Evolutionary conservation across 2,113 vertebrate genomes (phyloP).

Genomic region (Tautogolabrus adspersus): DNA sequence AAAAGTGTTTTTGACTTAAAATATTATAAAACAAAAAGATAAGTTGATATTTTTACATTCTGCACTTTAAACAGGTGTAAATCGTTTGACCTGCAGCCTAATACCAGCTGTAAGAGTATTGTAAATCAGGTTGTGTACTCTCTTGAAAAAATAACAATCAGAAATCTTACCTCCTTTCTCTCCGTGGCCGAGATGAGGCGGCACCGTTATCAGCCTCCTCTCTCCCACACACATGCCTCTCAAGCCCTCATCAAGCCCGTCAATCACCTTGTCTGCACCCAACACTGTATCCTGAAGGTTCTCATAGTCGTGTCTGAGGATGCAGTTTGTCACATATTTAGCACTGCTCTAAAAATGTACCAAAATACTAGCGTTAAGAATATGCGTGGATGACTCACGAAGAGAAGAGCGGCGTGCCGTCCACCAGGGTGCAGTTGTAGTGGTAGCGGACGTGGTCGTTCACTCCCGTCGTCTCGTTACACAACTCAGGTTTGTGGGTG

Average conservation of each 20-base stretch:
- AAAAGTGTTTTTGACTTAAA: no score
- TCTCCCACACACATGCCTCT: conserved; percentile 93
- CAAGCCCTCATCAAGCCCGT: conserved; percentile 90
- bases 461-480: conserved; percentile 84
- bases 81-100: no score
- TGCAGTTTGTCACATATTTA: neutral
- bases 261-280: conserved; percentile 92
- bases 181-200: conserved; percentile 94
- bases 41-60: no score
- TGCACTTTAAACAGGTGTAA: no score
- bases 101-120: no score
- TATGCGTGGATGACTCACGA: conserved; percentile 85
- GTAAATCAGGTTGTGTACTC: no score
- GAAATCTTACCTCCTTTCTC: conserved; percentile 95
- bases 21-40: no score
- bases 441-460: conserved; percentile 92
- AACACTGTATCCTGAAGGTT: conserved; percentile 87
- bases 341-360: neutral
- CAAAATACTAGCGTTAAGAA: no score
- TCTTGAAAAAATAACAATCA: no score
- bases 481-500: conserved; percentile 82
- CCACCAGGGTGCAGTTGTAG: conserved; percentile 95
- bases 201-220: conserved; percentile 87
- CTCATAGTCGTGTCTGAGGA: conserved; percentile 85
- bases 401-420: conserved; percentile 93